Conservation (phyloP, 2,888 invertebrate species). For the Dione vanillae region DNA sequence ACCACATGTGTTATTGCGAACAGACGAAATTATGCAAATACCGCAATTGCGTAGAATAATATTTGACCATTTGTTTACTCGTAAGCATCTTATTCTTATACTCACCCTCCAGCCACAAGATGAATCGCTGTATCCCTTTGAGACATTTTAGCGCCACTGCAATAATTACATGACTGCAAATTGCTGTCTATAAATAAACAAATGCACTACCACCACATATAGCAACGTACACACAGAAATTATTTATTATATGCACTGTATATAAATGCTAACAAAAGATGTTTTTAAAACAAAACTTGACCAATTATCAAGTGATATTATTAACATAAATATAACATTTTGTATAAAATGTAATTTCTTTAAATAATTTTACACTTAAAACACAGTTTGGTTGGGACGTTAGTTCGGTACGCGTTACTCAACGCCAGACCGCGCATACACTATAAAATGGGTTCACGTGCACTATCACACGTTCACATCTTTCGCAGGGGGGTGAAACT, state of each 20-base stretch:
- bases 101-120: slow-evolving; percentile 97
- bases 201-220: slow-evolving; percentile 71
- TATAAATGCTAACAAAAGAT: slow-evolving; percentile 12
- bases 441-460: slow-evolving; percentile 38
- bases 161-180: slow-evolving; percentile 82
- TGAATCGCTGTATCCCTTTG: slow-evolving; percentile 96
- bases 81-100: slow-evolving; percentile 17
- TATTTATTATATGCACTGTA: slow-evolving; percentile 36
- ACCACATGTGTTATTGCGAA: slow-evolving; percentile 39
- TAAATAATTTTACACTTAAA: slow-evolving; percentile 20
- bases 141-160: slow-evolving; percentile 85
- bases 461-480: slow-evolving; percentile 43
- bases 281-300: background rate
- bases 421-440: slow-evolving; percentile 26
- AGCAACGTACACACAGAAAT: slow-evolving; percentile 53
- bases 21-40: slow-evolving; percentile 35
- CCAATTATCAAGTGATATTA: background rate
- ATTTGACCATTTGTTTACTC: background rate
- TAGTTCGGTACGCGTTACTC: slow-evolving; percentile 7
- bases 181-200: slow-evolving; percentile 84
- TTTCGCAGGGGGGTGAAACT: too few species aligned
- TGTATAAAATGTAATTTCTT: slow-evolving; percentile 1
- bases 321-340: background rate
- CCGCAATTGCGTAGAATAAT: slow-evolving; percentile 37
- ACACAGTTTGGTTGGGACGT: slow-evolving; percentile 11